These are phyloP conservation scores for Rhinella marina DNA, from an alignment of 2,797 vertebrate genomes.

Conservation along the genomic window DNA sequence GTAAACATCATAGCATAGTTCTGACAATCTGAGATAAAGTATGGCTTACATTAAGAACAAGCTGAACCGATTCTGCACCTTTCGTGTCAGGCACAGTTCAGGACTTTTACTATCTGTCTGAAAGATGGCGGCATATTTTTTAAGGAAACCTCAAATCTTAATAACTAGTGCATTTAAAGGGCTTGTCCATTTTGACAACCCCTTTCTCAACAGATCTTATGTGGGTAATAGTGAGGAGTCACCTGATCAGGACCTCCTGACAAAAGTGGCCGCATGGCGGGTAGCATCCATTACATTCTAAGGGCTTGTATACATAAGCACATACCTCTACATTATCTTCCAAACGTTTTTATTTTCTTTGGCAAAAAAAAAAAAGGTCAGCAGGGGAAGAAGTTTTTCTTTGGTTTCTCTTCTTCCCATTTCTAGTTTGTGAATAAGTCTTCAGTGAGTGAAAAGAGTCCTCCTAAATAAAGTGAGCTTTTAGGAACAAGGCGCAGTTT, in stretches of 20 bases:
- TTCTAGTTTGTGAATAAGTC: background rate
- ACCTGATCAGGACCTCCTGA: background rate
- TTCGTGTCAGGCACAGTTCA: background rate
- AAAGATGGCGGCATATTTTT: background rate
- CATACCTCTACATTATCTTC: background rate
- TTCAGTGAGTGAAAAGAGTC: background rate
- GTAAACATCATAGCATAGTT: background rate
- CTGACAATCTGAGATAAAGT: background rate
- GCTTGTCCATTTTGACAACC: background rate
- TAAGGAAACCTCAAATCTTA: background rate
- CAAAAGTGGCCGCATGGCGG: background rate
- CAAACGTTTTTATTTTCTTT: background rate
- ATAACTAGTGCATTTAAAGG: background rate
- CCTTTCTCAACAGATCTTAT: background rate
- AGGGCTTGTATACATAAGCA: background rate
- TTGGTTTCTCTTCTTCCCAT: background rate
- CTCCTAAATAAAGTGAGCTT: background rate
- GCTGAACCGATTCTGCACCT: background rate
- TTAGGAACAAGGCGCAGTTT: background rate
- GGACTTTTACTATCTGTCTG: background rate
- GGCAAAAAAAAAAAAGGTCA: background rate
- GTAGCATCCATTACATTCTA: background rate
- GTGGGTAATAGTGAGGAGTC: background rate
- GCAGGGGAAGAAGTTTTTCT: background rate
- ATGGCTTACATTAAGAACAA: background rate